Base-by-base conservation (phyloP, 1,140 invertebrate species). In the Oncopodura yosiiana region DNA sequence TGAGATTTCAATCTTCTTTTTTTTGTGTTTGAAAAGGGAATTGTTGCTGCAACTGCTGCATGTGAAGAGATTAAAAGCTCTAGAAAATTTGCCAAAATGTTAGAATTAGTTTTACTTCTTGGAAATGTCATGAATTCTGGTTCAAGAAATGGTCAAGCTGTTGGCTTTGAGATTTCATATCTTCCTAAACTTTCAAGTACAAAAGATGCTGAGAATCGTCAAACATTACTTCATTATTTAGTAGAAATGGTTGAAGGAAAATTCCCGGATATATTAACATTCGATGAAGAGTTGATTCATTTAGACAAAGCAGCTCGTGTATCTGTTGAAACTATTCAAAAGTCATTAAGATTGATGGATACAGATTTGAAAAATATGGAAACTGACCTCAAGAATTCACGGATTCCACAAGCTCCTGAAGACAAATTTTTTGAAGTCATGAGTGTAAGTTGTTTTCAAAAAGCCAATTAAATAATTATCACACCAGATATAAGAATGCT, bases 101-200 rank as follows among this genome's bases (percentile, higher is more conserved):
- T 99, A 4, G 87, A 96, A 69, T 70, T 97, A 1, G 81, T 98
- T 53, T 74, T 98, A 0, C 69, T 95, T 9, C 73, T 96, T 24
- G 93, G 93, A 16, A 98, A 96, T 73, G 92, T 88, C 63, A 88
- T 97, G 83, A 96, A 96, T 69, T 81, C 87, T 3, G 92, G 93
- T 0, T 92, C 90, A 1, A 84, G 83, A 62, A 95, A 95, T 68
- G 92, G 83, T 8, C 85, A 90, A 64, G 90, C 92, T 2, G 85
- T 91, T 66, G 95, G 90, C 4, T 99, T 97, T 72, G 93, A 99
- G 71, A 94, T 98, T 51, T 93, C 82, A 68, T 97, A 90, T 69
- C 75, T 99, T 2, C 86, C 91, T 0, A 97, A 97, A 83, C 73
- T 96, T 57, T 82, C 82, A n/a, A 83, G 84, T 53, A 98, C 94